Conservation (phyloP, 1,140 invertebrate genomes). For the Dendroctonus ponderosae region DNA sequence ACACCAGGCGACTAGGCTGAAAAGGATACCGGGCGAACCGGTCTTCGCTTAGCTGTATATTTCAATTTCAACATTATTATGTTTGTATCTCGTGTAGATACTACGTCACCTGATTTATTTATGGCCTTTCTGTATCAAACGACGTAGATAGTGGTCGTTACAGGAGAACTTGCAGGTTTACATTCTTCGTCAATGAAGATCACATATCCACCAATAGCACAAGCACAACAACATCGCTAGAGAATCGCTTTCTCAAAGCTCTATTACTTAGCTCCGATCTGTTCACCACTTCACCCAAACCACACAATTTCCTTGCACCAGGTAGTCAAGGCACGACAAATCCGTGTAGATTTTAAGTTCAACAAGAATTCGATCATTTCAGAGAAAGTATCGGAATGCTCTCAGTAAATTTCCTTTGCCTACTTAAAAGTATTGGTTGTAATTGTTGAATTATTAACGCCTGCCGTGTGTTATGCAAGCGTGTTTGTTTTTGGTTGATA, state of each 20-base stretch:
- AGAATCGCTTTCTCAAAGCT: too few species aligned
- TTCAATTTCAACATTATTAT: constrained; percentile 32
- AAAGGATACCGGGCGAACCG: constrained; percentile 27
- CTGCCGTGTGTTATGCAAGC: not conserved
- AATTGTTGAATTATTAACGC: not conserved
- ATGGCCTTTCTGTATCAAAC: constrained; percentile 19
- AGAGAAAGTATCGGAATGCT: constrained; percentile 2
- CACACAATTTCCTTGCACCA: too few species aligned
- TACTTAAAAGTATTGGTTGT: constrained; percentile 2
- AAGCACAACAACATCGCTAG: too few species aligned
- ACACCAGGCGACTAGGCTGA: constrained; percentile 18
- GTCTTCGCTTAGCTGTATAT: constrained; percentile 32
- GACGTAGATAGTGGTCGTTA: not conserved
- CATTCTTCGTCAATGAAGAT: too few species aligned
- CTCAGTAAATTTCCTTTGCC: constrained; percentile 1
- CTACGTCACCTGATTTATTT: constrained; percentile 28
- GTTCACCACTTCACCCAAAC: too few species aligned
- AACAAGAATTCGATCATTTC: not conserved
- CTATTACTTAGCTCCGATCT: too few species aligned
- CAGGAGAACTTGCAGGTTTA: too few species aligned
- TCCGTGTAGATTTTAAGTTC: too few species aligned
- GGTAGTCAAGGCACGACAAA: too few species aligned
- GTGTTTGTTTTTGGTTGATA: not conserved
- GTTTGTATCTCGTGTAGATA: constrained; percentile 27
- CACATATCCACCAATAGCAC: too few species aligned